phyloP scores from a whole-genome alignment of 2,797 vertebrate genomes.

The Phylloscopus collybita region DNA sequence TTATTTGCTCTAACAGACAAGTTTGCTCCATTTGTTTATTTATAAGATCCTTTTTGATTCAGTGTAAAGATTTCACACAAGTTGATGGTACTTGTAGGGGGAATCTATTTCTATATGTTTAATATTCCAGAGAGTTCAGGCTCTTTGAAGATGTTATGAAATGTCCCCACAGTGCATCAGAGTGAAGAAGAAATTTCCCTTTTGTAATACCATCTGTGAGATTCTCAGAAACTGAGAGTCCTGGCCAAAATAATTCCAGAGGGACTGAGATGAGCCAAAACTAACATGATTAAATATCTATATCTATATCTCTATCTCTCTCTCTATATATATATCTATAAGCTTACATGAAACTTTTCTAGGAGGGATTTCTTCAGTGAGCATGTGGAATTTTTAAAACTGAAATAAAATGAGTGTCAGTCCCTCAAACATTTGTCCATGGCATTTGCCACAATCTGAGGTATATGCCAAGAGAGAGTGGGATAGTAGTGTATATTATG shows the following conservation, averaged over 20 bases:
- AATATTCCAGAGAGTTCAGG: not conserved
- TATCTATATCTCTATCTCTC: too few species aligned
- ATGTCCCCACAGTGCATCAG: not conserved
- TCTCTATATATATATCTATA: not conserved
- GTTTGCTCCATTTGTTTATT: not conserved
- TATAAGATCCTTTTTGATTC: not conserved
- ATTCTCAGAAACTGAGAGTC: conserved; percentile 29
- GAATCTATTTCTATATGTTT: not conserved
- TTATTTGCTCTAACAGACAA: not conserved
- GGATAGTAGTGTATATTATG: not conserved
- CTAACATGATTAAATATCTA: not conserved
- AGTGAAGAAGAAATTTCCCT: conserved; percentile 14
- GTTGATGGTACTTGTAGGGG: not conserved
- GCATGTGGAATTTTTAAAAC: conserved; percentile 5
- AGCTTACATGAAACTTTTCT: not conserved
- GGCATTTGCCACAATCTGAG: conserved; percentile 24
- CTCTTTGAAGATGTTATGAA: not conserved
- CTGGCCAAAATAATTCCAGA: conserved; percentile 35
- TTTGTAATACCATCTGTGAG: conserved; percentile 22
- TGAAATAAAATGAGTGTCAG: conserved; percentile 23
- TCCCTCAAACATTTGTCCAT: not conserved
- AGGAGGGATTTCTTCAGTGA: not conserved
- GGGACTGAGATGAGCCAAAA: conserved; percentile 4
- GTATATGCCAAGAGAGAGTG: conserved; percentile 25
- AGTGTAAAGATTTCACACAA: not conserved